These are phyloP conservation scores for Papilio polytes DNA, from an alignment of 1,140 invertebrate species.

Conservation along the genomic window DNA sequence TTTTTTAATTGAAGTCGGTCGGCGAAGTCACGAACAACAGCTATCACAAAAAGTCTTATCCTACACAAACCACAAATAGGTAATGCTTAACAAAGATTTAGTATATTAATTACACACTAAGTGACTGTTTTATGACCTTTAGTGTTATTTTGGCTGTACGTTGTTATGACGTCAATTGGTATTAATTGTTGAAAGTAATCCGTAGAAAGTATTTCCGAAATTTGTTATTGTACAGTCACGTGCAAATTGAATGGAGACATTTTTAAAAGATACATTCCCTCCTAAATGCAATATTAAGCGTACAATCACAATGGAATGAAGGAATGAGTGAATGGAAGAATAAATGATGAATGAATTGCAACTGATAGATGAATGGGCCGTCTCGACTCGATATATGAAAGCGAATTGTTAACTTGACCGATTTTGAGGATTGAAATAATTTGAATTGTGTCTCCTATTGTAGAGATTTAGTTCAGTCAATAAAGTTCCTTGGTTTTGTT, in stretches of 20 bases:
- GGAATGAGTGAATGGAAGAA: too few relatives aligned
- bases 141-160: background rate
- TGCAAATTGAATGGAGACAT: background rate
- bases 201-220: background rate
- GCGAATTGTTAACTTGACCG: background rate
- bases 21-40: too few relatives aligned
- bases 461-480: background rate
- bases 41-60: too few relatives aligned
- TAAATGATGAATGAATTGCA: background rate
- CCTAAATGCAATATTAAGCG: background rate
- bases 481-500: background rate
- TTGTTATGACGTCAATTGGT: background rate
- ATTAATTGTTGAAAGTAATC: background rate
- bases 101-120: too few relatives aligned
- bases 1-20: too few relatives aligned
- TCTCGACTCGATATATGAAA: background rate
- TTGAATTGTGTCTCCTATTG: background rate
- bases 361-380: background rate
- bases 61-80: too few relatives aligned
- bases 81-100: too few relatives aligned
- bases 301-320: background rate
- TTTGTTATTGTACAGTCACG: conserved; percentile 8
- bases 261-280: background rate
- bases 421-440: background rate
- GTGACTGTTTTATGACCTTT: too few relatives aligned